Percentiles rank a stretch among this genome's conserved stretches.
Conservation (phyloP, 2,888 invertebrate species). For the Heteromyza rotundicornis region DNA sequence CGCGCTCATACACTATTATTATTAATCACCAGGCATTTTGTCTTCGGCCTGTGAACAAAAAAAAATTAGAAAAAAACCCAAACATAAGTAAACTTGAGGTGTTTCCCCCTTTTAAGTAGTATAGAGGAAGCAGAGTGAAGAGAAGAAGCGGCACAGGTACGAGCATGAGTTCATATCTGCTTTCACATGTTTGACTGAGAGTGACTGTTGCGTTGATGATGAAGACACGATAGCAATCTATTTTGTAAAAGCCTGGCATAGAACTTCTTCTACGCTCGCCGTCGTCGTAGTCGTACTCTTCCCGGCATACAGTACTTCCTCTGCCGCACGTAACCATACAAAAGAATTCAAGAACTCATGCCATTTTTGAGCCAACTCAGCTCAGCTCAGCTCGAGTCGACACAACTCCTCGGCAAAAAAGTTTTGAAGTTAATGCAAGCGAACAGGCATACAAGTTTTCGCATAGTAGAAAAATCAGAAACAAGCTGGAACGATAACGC, state of each 20-base stretch:
- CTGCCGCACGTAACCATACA: not conserved
- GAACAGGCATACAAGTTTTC: slow-evolving; percentile 3
- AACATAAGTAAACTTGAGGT: slow-evolving; percentile 45
- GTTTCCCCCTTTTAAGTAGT: slow-evolving; percentile 34
- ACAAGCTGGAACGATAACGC: not conserved
- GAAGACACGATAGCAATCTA: slow-evolving; percentile 54
- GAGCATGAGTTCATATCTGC: slow-evolving; percentile 4
- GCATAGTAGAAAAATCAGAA: slow-evolving; percentile 6
- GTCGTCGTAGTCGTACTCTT: no score
- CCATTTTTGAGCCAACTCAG: not conserved
- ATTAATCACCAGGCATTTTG: slow-evolving; percentile 53
- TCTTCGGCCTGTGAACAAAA: slow-evolving; percentile 25
- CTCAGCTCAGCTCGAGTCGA: slow-evolving; percentile 23
- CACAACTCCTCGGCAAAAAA: no score
- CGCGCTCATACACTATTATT: slow-evolving; percentile 35
- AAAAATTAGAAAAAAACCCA: slow-evolving; percentile 28
- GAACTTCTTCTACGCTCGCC: no score
- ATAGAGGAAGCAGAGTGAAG: not conserved
- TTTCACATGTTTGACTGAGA: slow-evolving; percentile 21
- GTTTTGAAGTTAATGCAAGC: slow-evolving; percentile 27
- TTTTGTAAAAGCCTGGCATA: slow-evolving; percentile 44
- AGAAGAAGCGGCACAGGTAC: not conserved
- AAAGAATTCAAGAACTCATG: slow-evolving; percentile 4
- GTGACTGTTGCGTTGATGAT: slow-evolving; percentile 46
- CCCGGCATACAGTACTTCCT: no score